These are phyloP conservation scores for Phalacrocorax carbo DNA, from an alignment of 2,113 vertebrate genomes.

Conservation along the genomic window DNA sequence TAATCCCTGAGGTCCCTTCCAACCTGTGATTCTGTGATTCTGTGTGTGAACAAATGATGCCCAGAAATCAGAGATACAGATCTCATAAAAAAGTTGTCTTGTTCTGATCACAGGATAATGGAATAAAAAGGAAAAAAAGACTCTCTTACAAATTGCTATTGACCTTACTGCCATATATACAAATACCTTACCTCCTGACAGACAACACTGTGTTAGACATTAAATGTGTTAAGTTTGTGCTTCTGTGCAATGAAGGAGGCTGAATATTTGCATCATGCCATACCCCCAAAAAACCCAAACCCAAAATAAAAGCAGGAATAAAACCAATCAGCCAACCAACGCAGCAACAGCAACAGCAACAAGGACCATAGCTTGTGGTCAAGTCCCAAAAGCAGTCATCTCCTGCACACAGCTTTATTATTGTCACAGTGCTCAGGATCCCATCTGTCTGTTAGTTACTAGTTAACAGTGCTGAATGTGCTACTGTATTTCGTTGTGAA, in stretches of 20 bases:
- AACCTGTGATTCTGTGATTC: no score
- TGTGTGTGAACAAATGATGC: no score
- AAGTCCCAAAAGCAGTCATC: neutral
- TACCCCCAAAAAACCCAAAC: rapidly evolving
- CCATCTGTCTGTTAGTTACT: no score
- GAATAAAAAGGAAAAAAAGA: neutral
- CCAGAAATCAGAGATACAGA: neutral
- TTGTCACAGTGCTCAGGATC: no score
- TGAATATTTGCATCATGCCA: neutral
- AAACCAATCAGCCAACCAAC: neutral
- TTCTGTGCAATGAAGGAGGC: neutral
- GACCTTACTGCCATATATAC: neutral
- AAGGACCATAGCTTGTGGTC: neutral
- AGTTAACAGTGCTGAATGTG: neutral
- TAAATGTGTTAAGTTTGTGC: neutral
- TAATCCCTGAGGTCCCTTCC: no score
- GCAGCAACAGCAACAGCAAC: neutral
- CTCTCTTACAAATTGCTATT: neutral
- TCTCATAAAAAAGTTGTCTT: neutral
- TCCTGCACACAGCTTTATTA: neutral
- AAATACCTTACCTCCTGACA: neutral
- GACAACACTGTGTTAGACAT: neutral
- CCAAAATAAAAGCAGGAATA: neutral
- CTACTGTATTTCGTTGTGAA: neutral
- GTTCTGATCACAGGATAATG: neutral